Conservation (phyloP, 30 jellyfish, hydroid and myxozoan genomes). For the Catostylus mosaicus region DNA sequence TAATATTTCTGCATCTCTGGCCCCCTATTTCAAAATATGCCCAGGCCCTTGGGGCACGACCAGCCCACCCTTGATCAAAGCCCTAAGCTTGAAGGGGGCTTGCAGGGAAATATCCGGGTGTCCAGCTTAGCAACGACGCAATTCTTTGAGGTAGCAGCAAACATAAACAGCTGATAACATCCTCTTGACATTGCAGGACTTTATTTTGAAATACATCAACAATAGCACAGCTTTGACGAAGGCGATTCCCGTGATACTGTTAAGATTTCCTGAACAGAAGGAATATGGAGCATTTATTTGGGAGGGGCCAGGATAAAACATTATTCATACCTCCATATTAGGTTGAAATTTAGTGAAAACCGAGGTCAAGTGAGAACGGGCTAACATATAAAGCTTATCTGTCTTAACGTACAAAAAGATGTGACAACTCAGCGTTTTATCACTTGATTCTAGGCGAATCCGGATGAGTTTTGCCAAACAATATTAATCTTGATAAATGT, state of each 20-base stretch:
- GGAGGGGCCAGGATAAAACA: not conserved
- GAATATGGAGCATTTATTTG: not conserved
- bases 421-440: not conserved
- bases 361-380: not conserved
- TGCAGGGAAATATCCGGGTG: no score
- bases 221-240: not conserved
- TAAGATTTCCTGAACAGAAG: not conserved
- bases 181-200: no score
- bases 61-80: no score
- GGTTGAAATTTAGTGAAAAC: not conserved
- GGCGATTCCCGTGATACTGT: not conserved
- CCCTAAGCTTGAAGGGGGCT: no score
- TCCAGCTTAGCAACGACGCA: no score
- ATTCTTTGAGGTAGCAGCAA: no score
- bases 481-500: not conserved
- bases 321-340: conserved; percentile 16
- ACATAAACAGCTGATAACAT: no score
- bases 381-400: not conserved
- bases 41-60: no score
- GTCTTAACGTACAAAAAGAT: not conserved
- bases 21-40: no score
- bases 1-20: no score
- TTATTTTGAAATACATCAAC: not conserved
- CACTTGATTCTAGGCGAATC: not conserved
- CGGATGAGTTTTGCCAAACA: not conserved